These are phyloP conservation scores for Neoniphon sammara DNA, from an alignment of 2,797 vertebrate genomes.

Conservation along the genomic window DNA sequence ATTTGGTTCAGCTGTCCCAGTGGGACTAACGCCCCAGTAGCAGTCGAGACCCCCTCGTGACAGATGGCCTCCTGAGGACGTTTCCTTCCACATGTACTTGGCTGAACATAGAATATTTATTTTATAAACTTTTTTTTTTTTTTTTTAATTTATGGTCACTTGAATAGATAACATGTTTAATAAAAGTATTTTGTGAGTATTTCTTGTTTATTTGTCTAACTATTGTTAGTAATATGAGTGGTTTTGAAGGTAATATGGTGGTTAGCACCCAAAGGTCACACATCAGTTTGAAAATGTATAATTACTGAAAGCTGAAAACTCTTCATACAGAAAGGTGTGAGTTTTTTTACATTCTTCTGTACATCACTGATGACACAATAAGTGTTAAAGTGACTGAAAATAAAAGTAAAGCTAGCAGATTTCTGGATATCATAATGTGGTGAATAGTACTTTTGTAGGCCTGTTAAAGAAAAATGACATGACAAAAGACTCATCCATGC, in stretches of 20 bases:
- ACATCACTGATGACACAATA: slow-evolving; percentile 42
- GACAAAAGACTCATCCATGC: slow-evolving; percentile 65
- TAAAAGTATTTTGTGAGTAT: slow-evolving; percentile 30
- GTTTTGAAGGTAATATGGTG: background rate
- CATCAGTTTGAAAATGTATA: background rate
- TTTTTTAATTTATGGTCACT: slow-evolving; percentile 61
- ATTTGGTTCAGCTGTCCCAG: slow-evolving; percentile 80
- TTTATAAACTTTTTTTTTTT: slow-evolving; percentile 50
- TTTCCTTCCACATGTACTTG: slow-evolving; percentile 28
- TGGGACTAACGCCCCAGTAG: slow-evolving; percentile 49
- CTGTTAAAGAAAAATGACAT: slow-evolving; percentile 39
- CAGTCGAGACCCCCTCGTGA: slow-evolving; percentile 43
- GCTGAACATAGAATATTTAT: slow-evolving; percentile 46
- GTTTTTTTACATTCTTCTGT: background rate
- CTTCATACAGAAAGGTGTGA: background rate
- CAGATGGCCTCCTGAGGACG: slow-evolving; percentile 80
- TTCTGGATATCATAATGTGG: slow-evolving; percentile 53
- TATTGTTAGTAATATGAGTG: background rate
- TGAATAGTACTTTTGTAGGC: slow-evolving; percentile 45
- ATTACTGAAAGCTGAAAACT: slow-evolving; percentile 6
- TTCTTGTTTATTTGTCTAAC: slow-evolving; percentile 22
- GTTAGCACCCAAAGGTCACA: slow-evolving; percentile 1
- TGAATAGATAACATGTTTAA: slow-evolving; percentile 50
- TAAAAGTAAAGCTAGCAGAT: slow-evolving; percentile 44
- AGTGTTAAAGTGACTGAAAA: slow-evolving; percentile 44